Percentiles rank a stretch among this genome's conserved stretches.
Conservation (phyloP, 2,888 invertebrate genomes). For the Linnaemya tessellans region DNA sequence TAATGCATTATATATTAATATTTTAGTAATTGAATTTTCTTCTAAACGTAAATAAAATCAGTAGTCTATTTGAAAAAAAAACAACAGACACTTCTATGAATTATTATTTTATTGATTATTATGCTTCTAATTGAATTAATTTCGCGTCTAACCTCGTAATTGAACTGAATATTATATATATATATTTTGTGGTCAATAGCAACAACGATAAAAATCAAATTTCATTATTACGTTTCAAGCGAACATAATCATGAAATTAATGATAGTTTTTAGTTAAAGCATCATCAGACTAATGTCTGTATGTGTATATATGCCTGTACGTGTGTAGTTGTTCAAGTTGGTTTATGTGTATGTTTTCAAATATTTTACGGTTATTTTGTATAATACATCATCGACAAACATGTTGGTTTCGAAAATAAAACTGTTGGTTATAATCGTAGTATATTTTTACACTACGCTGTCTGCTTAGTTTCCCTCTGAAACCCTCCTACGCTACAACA, state of each 20-base stretch:
- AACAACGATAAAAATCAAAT: constrained; percentile 25
- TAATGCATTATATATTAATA: too few species aligned
- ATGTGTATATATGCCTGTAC: not conserved
- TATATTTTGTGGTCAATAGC: constrained; percentile 41
- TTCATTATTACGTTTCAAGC: constrained; percentile 49
- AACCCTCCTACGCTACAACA: not conserved
- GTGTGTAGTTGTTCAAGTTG: constrained; percentile 69
- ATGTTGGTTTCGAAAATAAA: constrained; percentile 82
- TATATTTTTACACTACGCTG: constrained; percentile 63
- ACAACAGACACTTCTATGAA: too few species aligned
- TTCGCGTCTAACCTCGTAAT: not conserved
- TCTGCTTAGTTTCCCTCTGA: constrained; percentile 3
- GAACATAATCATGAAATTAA: constrained; percentile 46
- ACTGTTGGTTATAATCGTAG: constrained; percentile 74
- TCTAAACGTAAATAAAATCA: too few species aligned
- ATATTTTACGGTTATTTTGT: constrained; percentile 74
- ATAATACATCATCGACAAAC: constrained; percentile 82
- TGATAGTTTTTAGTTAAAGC: constrained; percentile 58
- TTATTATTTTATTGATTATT: too few species aligned
- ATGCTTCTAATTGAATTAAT: not conserved
- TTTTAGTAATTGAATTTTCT: too few species aligned
- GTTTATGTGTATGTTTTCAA: constrained; percentile 22
- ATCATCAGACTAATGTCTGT: constrained; percentile 74
- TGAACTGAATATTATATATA: not conserved
- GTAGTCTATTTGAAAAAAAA: too few species aligned